Evolutionary conservation across 92 coral and sea anemone species (phyloP).

Genomic region (Zoanthus gigantus): DNA sequence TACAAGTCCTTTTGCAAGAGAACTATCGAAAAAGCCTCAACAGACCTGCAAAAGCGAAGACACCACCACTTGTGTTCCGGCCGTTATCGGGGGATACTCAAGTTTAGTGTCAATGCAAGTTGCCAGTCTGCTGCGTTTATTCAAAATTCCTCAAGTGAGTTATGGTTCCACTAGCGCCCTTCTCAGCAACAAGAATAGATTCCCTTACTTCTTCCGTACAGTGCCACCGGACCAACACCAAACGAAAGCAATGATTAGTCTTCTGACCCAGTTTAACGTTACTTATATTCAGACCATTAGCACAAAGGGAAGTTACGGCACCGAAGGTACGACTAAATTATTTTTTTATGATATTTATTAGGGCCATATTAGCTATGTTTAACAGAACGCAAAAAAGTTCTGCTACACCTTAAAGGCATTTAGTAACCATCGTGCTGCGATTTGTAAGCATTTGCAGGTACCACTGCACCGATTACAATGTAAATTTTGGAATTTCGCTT

Average conservation of each 20-base stretch:
- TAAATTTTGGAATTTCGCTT: no score
- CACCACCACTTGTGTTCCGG: slow-evolving; percentile 20
- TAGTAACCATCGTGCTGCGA: no score
- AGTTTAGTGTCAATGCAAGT: slow-evolving; percentile 44
- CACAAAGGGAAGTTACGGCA: slow-evolving; percentile 51
- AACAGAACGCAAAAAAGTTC: no score
- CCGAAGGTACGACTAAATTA: slow-evolving; percentile 1
- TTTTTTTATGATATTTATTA: no score
- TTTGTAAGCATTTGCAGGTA: no score
- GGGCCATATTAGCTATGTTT: no score
- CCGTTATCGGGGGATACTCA: slow-evolving; percentile 40
- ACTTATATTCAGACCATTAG: slow-evolving; percentile 50
- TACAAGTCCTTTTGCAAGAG: slow-evolving; percentile 8
- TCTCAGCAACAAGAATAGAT: slow-evolving; percentile 55
- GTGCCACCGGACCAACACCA: slow-evolving; percentile 49
- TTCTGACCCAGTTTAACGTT: slow-evolving; percentile 44
- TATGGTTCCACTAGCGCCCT: slow-evolving; percentile 53
- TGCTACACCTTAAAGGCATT: no score
- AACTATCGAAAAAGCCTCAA: not conserved
- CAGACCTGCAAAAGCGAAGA: not conserved
- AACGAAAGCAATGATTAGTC: slow-evolving; percentile 41
- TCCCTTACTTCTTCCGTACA: slow-evolving; percentile 53
- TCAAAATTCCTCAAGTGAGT: slow-evolving; percentile 60
- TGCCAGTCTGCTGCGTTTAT: slow-evolving; percentile 36
- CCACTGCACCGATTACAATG: no score